Evolutionary conservation across 2,113 vertebrate species (phyloP).

Genomic region (Poeciliopsis occidentalis): DNA sequence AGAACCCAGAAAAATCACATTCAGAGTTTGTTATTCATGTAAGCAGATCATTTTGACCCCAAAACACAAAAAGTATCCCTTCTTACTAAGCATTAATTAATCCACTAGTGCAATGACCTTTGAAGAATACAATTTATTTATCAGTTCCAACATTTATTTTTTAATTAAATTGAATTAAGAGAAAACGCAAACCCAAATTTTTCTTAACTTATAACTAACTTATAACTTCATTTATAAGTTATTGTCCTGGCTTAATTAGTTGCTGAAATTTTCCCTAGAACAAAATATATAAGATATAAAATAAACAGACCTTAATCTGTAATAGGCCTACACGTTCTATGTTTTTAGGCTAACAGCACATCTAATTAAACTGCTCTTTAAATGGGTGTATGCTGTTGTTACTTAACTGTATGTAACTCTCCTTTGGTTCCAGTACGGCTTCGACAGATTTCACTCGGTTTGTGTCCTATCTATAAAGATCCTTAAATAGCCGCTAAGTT

Average conservation of each 20-base stretch:
- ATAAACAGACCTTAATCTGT: not conserved
- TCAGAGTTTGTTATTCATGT: too few species aligned
- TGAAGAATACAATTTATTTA: too few species aligned
- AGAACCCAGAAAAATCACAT: too few species aligned
- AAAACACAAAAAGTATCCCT: too few species aligned
- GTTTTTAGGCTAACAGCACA: not conserved
- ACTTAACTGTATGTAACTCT: not conserved
- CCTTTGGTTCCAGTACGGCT: not conserved
- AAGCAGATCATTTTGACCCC: too few species aligned
- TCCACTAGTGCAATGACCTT: too few species aligned
- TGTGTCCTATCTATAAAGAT: conserved; percentile 49
- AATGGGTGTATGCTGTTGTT: not conserved
- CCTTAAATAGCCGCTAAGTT: conserved; percentile 58
- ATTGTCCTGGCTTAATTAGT: not conserved
- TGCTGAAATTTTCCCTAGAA: not conserved
- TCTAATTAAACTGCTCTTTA: not conserved
- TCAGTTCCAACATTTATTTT: too few species aligned
- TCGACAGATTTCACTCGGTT: conserved; percentile 4
- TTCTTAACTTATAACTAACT: not conserved
- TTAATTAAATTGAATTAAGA: too few species aligned
- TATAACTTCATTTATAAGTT: not conserved
- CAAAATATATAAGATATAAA: too few species aligned
- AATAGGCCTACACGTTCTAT: not conserved
- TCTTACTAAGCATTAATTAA: too few species aligned
- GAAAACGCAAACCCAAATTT: too few species aligned